Conservation (phyloP, 1,140 invertebrate species). For the Acromyrmex heyeri region DNA sequence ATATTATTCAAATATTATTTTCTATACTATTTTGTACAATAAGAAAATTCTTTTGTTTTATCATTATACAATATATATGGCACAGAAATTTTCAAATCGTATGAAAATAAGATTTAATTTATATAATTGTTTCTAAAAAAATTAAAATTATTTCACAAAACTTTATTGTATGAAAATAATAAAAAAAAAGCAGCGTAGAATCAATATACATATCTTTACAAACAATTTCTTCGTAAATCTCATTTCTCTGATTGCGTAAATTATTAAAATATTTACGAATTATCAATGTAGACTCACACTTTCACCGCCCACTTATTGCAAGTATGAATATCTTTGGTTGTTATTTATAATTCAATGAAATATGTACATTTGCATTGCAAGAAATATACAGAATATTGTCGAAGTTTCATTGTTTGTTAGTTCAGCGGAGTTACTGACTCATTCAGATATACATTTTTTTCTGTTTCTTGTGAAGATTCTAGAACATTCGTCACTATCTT, state of each 20-base stretch:
- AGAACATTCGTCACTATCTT: neutral
- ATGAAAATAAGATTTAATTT: neutral
- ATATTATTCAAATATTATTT: too few species aligned
- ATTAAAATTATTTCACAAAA: conserved; percentile 3
- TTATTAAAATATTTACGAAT: conserved; percentile 40
- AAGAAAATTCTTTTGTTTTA: neutral
- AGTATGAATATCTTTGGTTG: conserved; percentile 31
- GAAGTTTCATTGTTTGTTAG: neutral
- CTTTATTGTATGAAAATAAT: neutral
- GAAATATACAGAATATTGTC: conserved; percentile 26
- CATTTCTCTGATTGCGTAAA: neutral
- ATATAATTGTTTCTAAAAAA: neutral
- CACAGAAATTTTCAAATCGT: neutral
- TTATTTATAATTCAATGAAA: conserved; percentile 55
- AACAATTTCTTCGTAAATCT: conserved; percentile 5
- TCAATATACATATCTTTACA: neutral
- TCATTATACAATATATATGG: neutral
- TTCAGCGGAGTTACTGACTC: neutral
- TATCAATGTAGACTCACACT: conserved; percentile 51
- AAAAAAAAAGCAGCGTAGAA: neutral
- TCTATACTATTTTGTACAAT: neutral
- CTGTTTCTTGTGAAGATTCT: neutral
- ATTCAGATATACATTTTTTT: neutral
- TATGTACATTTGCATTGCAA: conserved; percentile 32
- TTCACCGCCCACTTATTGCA: conserved; percentile 15